These are phyloP conservation scores for Merops nubicus DNA, from an alignment of 2,113 vertebrate genomes.

Conservation along the genomic window DNA sequence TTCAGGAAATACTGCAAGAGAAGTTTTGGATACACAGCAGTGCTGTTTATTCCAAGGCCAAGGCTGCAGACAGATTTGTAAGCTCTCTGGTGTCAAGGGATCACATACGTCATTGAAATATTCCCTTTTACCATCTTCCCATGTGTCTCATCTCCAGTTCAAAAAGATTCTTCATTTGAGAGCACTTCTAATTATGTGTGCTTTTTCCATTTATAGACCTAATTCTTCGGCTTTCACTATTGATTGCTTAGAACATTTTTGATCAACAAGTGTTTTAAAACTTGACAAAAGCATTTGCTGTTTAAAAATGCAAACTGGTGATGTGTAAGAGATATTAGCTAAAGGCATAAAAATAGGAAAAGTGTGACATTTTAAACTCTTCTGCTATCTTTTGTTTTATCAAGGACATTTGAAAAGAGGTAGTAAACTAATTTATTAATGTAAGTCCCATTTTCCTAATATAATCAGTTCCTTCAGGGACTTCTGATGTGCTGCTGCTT, in stretches of 20 bases:
- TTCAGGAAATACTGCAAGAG: not conserved
- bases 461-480: not conserved
- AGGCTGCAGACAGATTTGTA: not conserved
- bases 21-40: not conserved
- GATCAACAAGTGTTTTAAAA: not conserved
- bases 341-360: not conserved
- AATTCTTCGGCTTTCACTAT: not conserved
- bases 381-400: not conserved
- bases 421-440: slow-evolving; percentile 7
- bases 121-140: not conserved
- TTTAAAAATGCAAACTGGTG: not conserved
- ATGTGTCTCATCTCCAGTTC: not conserved
- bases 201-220: not conserved
- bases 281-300: not conserved
- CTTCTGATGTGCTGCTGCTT: not conserved
- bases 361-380: not conserved
- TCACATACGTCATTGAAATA: not conserved
- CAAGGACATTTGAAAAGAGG: slow-evolving; percentile 14
- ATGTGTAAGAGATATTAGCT: not conserved
- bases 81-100: not conserved
- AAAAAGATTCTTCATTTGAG: not conserved
- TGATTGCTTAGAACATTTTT: not conserved
- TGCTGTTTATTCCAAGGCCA: not conserved
- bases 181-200: not conserved
- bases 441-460: slow-evolving; percentile 24